A percentile compares a stretch with the other conserved stretches of the same genome.
phyloP scores from a whole-genome alignment of 2,888 invertebrate genomes.

The Scaptomyza cyrtandrae region DNA sequence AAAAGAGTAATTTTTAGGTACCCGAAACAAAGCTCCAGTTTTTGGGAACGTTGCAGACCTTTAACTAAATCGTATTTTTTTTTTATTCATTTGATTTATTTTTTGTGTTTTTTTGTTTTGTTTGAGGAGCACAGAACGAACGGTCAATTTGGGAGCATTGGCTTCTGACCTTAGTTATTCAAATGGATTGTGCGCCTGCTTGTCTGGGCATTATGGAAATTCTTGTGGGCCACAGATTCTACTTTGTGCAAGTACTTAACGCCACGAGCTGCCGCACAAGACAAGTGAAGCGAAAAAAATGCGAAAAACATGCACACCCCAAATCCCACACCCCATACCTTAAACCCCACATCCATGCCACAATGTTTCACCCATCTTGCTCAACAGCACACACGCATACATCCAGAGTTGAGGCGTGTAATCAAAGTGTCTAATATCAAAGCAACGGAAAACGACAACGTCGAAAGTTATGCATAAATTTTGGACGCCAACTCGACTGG shows the following conservation, averaged over 20 bases:
- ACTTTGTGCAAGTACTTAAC: slow-evolving; percentile 61
- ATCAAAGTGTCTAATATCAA: slow-evolving; percentile 76
- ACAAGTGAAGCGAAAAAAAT: slow-evolving; percentile 72
- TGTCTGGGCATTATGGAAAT: slow-evolving; percentile 54
- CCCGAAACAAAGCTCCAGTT: too few species aligned
- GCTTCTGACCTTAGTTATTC: slow-evolving; percentile 22
- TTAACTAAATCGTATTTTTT: too few species aligned
- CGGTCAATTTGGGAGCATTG: slow-evolving; percentile 18
- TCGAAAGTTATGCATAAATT: slow-evolving; percentile 74
- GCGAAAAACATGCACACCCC: slow-evolving; percentile 63
- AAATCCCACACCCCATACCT: slow-evolving; percentile 8
- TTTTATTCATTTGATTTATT: slow-evolving; percentile 2
- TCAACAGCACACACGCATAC: slow-evolving; percentile 4
- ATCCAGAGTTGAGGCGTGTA: slow-evolving; percentile 62
- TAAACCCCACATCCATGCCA: slow-evolving; percentile 23
- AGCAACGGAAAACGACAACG: slow-evolving; percentile 40
- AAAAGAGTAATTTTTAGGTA: too few species aligned
- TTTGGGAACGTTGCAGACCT: too few species aligned
- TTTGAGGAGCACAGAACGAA: not conserved
- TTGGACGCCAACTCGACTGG: slow-evolving; percentile 63
- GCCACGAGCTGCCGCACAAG: slow-evolving; percentile 64
- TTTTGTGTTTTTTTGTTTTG: not conserved
- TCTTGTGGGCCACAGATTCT: slow-evolving; percentile 20
- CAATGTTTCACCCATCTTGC: too few species aligned
- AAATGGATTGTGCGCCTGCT: slow-evolving; percentile 57